phyloP scores from a whole-genome alignment of 2,888 invertebrate species.

The Drosophila engyochracea region DNA sequence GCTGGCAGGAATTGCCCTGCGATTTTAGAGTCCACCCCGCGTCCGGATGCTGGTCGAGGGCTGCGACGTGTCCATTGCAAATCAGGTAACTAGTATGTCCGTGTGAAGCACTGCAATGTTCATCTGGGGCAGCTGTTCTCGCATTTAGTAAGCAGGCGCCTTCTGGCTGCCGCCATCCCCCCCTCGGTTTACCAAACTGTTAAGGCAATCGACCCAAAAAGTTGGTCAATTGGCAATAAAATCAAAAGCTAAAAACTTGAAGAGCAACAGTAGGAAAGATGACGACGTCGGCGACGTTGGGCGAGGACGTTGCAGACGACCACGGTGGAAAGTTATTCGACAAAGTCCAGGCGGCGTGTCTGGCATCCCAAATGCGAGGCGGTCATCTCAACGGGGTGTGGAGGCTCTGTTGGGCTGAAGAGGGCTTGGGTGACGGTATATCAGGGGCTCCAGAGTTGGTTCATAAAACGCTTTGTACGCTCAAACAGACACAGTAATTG shows the following conservation, averaged over 20 bases:
- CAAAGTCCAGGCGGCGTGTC: conserved; percentile 80
- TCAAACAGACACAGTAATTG: conserved; percentile 82
- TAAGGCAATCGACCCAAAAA: conserved; percentile 69
- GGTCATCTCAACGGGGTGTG: conserved; percentile 23
- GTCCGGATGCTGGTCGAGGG: conserved; percentile 10
- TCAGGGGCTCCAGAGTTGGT: conserved; percentile 65
- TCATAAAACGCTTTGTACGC: conserved; percentile 81
- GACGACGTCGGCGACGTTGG: conserved; percentile 39
- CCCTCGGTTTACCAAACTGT: conserved; percentile 2
- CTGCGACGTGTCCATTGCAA: conserved; percentile 57
- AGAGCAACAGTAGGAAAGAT: conserved; percentile 59
- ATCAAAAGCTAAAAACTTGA: conserved; percentile 75
- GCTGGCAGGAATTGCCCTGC: background rate
- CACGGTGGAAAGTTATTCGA: conserved; percentile 58
- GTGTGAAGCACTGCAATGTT: conserved; percentile 47
- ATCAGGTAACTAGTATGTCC: conserved; percentile 59
- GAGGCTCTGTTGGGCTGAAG: background rate
- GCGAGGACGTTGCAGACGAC: conserved; percentile 18
- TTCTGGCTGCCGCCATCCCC: background rate
- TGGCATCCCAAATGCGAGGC: conserved; percentile 65
- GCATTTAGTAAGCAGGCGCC: conserved; percentile 38
- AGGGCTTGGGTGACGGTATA: conserved; percentile 13
- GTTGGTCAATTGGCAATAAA: conserved; percentile 82
- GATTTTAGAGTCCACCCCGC: conserved; percentile 28
- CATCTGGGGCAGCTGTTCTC: conserved; percentile 64